Percentiles rank a stretch among this genome's conserved stretches.
Conservation (phyloP, 2,888 invertebrate genomes). For the Agrotis clavis region DNA sequence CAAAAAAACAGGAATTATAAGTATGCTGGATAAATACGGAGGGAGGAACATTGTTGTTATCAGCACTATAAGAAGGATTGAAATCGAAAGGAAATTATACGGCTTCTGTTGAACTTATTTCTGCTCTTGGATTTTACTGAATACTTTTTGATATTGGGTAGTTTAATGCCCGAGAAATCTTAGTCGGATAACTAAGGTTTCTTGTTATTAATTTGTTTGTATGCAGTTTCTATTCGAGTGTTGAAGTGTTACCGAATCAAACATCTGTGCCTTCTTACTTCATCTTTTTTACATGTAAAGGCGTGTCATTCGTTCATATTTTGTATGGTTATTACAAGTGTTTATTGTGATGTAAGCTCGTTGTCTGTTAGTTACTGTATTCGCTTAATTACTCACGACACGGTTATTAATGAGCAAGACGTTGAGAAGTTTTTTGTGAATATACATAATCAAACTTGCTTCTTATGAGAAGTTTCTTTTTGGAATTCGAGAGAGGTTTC, state of each 20-base stretch:
- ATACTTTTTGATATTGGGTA: background rate
- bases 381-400: constrained; percentile 65
- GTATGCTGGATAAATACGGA: background rate
- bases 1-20: background rate
- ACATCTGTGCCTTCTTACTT: constrained; percentile 12
- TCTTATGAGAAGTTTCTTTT: background rate
- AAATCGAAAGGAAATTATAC: background rate
- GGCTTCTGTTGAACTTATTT: background rate
- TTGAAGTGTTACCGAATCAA: background rate
- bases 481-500: background rate
- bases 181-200: background rate
- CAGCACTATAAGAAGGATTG: too few species aligned
- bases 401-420: constrained; percentile 54
- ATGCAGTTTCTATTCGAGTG: background rate
- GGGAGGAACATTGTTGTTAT: background rate
- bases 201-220: too few species aligned
- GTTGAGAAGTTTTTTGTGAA: constrained; percentile 12
- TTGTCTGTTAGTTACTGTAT: constrained; percentile 53
- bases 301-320: constrained; percentile 75
- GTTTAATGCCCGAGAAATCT: background rate
- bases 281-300: constrained; percentile 56
- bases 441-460: background rate
- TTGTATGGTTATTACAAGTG: constrained; percentile 61
- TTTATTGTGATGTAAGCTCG: constrained; percentile 56
- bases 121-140: background rate